These are phyloP conservation scores for Colius striatus DNA, from an alignment of 2,113 vertebrate species.

Conservation along the genomic window DNA sequence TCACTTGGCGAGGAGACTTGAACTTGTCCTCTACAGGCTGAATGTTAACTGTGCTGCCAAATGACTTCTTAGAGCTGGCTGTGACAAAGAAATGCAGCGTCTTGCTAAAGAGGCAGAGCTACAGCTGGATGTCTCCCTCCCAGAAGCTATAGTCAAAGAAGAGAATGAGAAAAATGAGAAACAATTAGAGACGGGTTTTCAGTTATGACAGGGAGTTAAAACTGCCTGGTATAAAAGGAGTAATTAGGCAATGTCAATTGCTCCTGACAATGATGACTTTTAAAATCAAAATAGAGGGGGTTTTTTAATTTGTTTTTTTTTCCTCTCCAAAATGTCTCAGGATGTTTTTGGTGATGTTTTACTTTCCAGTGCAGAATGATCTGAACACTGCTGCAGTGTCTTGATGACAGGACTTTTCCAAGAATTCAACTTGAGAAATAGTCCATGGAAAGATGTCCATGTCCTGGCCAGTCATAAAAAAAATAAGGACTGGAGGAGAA, in stretches of 20 bases:
- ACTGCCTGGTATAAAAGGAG: not conserved
- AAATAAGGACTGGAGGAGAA: not conserved
- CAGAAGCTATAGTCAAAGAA: not conserved
- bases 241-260: not conserved
- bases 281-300: not conserved
- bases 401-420: not conserved
- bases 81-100: not conserved
- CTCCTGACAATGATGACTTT: not conserved
- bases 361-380: not conserved
- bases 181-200: not conserved
- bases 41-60: not conserved
- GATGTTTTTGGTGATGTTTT: not conserved
- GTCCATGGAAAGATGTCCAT: accelerated
- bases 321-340: not conserved
- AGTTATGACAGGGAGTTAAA: not conserved
- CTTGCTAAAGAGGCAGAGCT: not conserved
- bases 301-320: not conserved
- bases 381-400: not conserved
- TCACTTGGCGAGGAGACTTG: not conserved
- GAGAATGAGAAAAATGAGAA: not conserved
- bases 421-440: not conserved
- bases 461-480: not conserved
- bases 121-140: not conserved
- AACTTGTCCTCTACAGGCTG: not conserved
- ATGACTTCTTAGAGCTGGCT: not conserved